These are phyloP conservation scores for Pipra filicauda DNA, from an alignment of 2,113 vertebrate species.

Conservation along the genomic window DNA sequence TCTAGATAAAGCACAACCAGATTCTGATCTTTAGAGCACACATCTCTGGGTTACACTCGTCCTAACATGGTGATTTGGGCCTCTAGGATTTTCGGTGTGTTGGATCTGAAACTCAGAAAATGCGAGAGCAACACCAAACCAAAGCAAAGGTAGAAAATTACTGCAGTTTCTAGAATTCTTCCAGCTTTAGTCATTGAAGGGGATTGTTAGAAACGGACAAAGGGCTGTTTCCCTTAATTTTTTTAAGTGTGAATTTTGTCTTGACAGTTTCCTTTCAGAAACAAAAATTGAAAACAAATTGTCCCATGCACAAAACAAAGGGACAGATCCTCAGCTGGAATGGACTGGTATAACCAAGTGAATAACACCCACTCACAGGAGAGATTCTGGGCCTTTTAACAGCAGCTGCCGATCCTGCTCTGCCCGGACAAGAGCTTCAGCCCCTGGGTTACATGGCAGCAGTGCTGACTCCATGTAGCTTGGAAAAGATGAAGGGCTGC, in stretches of 20 bases:
- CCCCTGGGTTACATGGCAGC: background rate
- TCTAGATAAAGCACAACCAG: background rate
- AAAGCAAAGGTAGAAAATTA: background rate
- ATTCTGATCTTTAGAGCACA: background rate
- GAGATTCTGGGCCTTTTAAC: background rate
- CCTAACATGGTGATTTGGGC: background rate
- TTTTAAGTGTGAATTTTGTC: slow-evolving; percentile 55
- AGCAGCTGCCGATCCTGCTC: background rate
- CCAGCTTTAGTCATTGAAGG: slow-evolving; percentile 26
- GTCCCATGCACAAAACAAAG: slow-evolving; percentile 48
- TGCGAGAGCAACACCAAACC: background rate
- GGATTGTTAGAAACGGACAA: slow-evolving; percentile 34
- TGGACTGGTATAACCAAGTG: slow-evolving; percentile 26
- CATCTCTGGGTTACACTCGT: background rate
- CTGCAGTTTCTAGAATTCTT: slow-evolving; percentile 24
- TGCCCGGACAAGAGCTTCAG: background rate
- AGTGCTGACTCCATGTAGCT: background rate
- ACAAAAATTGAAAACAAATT: slow-evolving; percentile 63
- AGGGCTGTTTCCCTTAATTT: slow-evolving; percentile 48
- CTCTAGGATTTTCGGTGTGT: background rate
- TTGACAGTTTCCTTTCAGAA: slow-evolving; percentile 66
- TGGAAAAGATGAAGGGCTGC: background rate
- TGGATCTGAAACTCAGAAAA: background rate
- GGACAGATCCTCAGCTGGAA: slow-evolving; percentile 41
- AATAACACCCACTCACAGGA: slow-evolving; percentile 43